A percentile compares a stretch with the other conserved stretches of the same genome.
phyloP scores from a whole-genome alignment of 2,888 invertebrate species.

The Brenthis daphne region DNA sequence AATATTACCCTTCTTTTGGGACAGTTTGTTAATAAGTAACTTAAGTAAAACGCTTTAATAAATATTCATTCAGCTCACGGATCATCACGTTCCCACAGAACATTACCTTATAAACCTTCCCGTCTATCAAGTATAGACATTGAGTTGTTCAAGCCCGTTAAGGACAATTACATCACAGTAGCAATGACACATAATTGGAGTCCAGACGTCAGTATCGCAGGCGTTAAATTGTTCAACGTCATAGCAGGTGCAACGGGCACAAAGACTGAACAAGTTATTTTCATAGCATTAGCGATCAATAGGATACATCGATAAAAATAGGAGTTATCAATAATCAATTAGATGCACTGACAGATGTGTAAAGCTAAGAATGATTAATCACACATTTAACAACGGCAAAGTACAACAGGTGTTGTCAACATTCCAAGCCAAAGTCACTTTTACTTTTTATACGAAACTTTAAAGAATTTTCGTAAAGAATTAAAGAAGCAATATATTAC shows the following conservation, averaged over 20 bases:
- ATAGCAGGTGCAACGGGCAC: constrained; percentile 54
- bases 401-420: background rate
- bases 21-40: background rate
- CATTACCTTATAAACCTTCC: constrained; percentile 27
- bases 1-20: background rate
- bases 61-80: constrained; percentile 27
- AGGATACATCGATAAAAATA: constrained; percentile 37
- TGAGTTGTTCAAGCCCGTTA: constrained; percentile 17
- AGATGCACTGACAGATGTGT: background rate
- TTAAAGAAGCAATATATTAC: background rate
- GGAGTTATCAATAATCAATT: constrained; percentile 1
- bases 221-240: constrained; percentile 60
- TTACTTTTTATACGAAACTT: background rate
- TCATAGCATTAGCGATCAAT: constrained; percentile 43
- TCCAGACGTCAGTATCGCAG: constrained; percentile 43
- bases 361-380: background rate
- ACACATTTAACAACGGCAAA: background rate
- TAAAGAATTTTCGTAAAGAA: background rate
- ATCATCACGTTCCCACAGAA: constrained; percentile 33
- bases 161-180: constrained; percentile 51
- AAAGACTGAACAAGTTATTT: constrained; percentile 42
- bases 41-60: constrained; percentile 4
- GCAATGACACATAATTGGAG: constrained; percentile 56
- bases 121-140: constrained; percentile 23
- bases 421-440: background rate